A percentile compares a stretch with the other conserved stretches of the same genome.
These are phyloP conservation scores for Lethenteron camtschaticum DNA, from an alignment of 2,113 vertebrate genomes.

Conservation along the genomic window DNA sequence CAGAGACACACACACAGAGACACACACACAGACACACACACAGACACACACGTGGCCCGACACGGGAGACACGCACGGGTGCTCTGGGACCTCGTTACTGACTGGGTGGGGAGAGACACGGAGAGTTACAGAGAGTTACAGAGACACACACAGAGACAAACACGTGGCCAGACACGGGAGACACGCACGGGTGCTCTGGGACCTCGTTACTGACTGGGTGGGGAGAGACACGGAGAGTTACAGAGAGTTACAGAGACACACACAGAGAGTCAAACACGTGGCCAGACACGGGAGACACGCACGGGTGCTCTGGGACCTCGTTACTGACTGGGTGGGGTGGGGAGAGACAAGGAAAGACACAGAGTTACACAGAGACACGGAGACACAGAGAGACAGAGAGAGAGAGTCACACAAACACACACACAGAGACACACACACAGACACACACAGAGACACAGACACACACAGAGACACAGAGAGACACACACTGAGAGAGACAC, in stretches of 20 bases:
- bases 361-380: too few species aligned
- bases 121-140: too few species aligned
- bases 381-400: too few species aligned
- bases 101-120: slow-evolving; percentile 20
- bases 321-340: too few species aligned
- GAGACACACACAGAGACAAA: slow-evolving; percentile 17
- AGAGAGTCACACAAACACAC: too few species aligned
- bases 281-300: slow-evolving; percentile 79
- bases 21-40: background rate
- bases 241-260: too few species aligned
- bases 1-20: background rate
- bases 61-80: slow-evolving; percentile 78
- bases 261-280: slow-evolving; percentile 44
- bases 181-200: slow-evolving; percentile 81
- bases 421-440: too few species aligned
- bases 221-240: background rate
- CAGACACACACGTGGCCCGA: slow-evolving; percentile 59
- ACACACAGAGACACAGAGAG: too few species aligned
- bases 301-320: slow-evolving; percentile 29
- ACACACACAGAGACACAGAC: too few species aligned
- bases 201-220: slow-evolving; percentile 70
- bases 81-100: slow-evolving; percentile 85
- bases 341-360: too few species aligned
- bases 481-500: too few species aligned
- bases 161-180: slow-evolving; percentile 78